Evolutionary conservation across 1,140 invertebrate genomes (phyloP), one percentile per base, ranked within the genome.

Genomic region (Macrostomum lignano): DNA sequence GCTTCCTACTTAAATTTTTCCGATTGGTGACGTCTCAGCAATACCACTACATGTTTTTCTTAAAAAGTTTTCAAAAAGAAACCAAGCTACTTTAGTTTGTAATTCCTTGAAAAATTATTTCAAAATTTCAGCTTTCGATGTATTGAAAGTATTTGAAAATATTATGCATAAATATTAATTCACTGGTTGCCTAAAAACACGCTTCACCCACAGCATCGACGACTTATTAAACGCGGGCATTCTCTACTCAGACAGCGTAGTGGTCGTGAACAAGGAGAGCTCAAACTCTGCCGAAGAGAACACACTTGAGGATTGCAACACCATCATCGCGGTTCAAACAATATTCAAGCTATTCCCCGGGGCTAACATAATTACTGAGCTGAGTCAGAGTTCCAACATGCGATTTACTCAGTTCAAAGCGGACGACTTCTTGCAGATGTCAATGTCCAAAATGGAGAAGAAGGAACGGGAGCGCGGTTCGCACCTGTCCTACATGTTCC

Each of bases 401-500:
- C 66, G 84, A 42, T 94, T 94, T 49, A 93, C 93, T 79, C 81
- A 93, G 63, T 96, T 96, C 57, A 62, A 81, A 42, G 82, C 84
- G 10, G 76, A 86, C 51, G 84, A 96, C 60, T 74, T 76, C 48
- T 93, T 91, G 52, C 79, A 82, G 3, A 63, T 91, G 26, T 77
- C 86, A 52, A 67, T 93, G 19, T 88, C 79, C 42, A 88, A 91
- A 67, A 81, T 91, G 71, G 86, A 94, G 70, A 94, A 94, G 82
- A 72, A 76, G 50, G 84, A 93, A 61, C 82, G 86, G 51, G 79
- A 91, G 51, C 61, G 81, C 44, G 84, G 84, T 3, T 91, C 82
- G 7, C 82, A 91, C 57, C 86, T 94, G 53, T 86, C 82, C n/a
- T 96, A 93, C 59, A 96, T 94, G 82, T 96, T 94, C 60, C 70